Conservation (phyloP, 2,888 invertebrate species). For the Sphaerolaimus hirsutus region DNA sequence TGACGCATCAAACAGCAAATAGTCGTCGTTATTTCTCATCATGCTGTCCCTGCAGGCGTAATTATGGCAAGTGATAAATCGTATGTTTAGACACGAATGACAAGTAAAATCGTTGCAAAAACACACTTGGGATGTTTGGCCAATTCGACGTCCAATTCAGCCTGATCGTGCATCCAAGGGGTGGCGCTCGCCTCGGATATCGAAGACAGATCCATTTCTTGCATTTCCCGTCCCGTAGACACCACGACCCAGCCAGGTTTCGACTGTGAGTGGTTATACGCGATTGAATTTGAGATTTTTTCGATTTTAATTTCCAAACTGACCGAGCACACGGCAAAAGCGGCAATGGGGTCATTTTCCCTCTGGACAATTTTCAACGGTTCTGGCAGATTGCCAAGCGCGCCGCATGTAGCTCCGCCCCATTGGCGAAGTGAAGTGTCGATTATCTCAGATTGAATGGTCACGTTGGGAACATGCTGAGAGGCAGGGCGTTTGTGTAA, state of each 20-base stretch:
- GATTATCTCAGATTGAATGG: too few relatives aligned
- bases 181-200: conserved; percentile 50
- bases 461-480: too few relatives aligned
- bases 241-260: conserved; percentile 60
- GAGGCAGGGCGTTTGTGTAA: too few relatives aligned
- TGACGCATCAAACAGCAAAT: conserved; percentile 12
- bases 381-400: conserved; percentile 31
- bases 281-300: too few relatives aligned
- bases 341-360: conserved; percentile 88
- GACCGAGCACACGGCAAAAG: conserved; percentile 84
- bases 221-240: conserved; percentile 80
- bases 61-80: neutral
- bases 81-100: too few relatives aligned
- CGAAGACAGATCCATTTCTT: conserved; percentile 84
- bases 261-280: too few relatives aligned
- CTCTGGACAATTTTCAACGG: conserved; percentile 88
- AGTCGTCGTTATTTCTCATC: conserved; percentile 22
- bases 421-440: too few relatives aligned
- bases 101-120: too few relatives aligned
- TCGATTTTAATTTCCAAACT: conserved; percentile 4
- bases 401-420: neutral
- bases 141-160: conserved; percentile 61
- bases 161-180: conserved; percentile 84
- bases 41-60: too few relatives aligned
- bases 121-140: conserved; percentile 33